Conservation (phyloP, 2,888 invertebrate genomes). For the Drosophila putrida region DNA sequence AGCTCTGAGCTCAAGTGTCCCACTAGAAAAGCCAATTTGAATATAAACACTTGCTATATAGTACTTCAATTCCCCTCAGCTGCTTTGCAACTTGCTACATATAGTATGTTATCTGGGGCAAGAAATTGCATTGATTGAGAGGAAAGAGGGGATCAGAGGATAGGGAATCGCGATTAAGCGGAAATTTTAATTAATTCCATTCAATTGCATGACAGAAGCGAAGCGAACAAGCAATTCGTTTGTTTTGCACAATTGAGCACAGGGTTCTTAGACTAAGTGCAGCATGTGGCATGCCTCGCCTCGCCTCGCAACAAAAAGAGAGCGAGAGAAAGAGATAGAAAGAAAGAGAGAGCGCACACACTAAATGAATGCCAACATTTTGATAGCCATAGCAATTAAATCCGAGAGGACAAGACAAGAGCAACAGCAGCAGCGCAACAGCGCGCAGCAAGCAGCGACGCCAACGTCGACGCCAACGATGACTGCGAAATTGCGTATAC, state of each 20-base stretch:
- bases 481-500: slow-evolving; percentile 61
- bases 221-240: slow-evolving; percentile 60
- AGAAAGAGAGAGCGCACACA: slow-evolving; percentile 23
- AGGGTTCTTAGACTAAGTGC: slow-evolving; percentile 61
- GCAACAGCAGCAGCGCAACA: slow-evolving; percentile 22
- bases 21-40: slow-evolving; percentile 33
- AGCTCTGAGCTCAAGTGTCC: slow-evolving; percentile 58
- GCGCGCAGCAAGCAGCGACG: slow-evolving; percentile 23
- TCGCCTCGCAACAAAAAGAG: slow-evolving; percentile 16
- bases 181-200: slow-evolving; percentile 82
- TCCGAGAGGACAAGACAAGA: slow-evolving; percentile 33
- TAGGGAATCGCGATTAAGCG: slow-evolving; percentile 68
- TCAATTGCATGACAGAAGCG: slow-evolving; percentile 63
- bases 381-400: slow-evolving; percentile 63
- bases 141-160: not conserved
- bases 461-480: slow-evolving; percentile 24
- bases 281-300: slow-evolving; percentile 55
- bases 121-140: slow-evolving; percentile 46
- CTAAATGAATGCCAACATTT: slow-evolving; percentile 70
- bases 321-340: not conserved
- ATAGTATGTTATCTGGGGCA: slow-evolving; percentile 61
- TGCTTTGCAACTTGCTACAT: slow-evolving; percentile 8
- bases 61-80: slow-evolving; percentile 9
- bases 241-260: slow-evolving; percentile 66
- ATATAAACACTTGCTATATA: slow-evolving; percentile 15